These are phyloP conservation scores for Muntiacus muntjak DNA, from an alignment of 2,113 vertebrate species.

Conservation along the genomic window DNA sequence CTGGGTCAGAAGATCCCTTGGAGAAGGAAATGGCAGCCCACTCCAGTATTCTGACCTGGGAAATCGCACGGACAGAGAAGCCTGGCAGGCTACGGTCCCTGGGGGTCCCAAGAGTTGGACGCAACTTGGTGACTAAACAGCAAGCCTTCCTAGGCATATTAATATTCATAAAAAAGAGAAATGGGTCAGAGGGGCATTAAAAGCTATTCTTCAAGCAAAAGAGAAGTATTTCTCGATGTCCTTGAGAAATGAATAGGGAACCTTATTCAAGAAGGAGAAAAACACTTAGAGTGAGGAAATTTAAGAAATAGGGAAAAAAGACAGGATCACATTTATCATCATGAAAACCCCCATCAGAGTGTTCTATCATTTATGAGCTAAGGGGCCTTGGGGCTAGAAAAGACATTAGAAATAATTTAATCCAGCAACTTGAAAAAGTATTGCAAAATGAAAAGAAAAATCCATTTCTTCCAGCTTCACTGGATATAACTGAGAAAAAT, in stretches of 20 bases:
- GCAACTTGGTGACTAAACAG: background rate
- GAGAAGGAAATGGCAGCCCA: background rate
- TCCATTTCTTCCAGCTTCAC: background rate
- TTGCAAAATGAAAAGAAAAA: background rate
- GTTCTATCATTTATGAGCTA: background rate
- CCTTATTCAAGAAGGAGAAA: background rate
- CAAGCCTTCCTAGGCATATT: background rate
- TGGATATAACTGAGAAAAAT: background rate
- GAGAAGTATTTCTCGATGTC: background rate
- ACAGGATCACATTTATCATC: background rate
- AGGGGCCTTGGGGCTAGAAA: background rate
- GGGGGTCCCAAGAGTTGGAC: background rate
- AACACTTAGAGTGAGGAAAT: background rate
- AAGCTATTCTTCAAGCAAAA: conserved; percentile 7
- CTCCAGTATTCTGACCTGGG: background rate
- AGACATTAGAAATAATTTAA: background rate
- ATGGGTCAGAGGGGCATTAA: background rate
- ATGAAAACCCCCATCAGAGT: background rate
- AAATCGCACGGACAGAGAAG: background rate
- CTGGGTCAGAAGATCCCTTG: background rate
- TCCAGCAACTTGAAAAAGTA: background rate
- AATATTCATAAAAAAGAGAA: background rate
- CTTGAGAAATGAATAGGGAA: background rate
- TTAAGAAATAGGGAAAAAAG: background rate
- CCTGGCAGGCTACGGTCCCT: background rate